Evolutionary conservation across 2,888 invertebrate genomes (phyloP).

Genomic region (Macrosoma leucophasiata): DNA sequence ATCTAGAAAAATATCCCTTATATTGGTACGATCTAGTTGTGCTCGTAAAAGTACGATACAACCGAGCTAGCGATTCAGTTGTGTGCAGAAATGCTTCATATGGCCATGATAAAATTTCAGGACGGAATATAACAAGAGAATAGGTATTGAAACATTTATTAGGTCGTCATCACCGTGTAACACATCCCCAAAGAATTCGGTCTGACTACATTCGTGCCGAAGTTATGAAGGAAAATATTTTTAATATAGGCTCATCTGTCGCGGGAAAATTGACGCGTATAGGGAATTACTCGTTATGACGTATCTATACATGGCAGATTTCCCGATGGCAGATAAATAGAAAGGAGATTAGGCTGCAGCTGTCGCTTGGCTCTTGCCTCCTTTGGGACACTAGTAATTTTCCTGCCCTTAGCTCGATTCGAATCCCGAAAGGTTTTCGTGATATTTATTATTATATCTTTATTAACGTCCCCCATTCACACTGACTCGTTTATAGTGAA

Average conservation of each 20-base stretch:
- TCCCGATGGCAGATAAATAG: conserved; percentile 68
- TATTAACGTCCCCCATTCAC: conserved; percentile 61
- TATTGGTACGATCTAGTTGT: conserved; percentile 5
- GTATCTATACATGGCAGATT: conserved; percentile 35
- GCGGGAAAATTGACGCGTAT: conserved; percentile 15
- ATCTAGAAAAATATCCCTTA: conserved; percentile 20
- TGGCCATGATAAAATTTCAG: no score
- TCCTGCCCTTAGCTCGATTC: conserved; percentile 72
- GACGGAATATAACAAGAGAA: no score
- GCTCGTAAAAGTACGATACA: no score
- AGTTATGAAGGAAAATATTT: no score
- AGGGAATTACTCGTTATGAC: conserved; percentile 27
- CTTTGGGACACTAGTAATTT: conserved; percentile 68
- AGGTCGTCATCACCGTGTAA: no score
- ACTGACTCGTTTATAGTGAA: conserved; percentile 55
- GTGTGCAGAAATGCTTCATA: no score
- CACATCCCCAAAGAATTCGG: no score
- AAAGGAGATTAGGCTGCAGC: conserved; percentile 66
- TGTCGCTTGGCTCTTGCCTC: conserved; percentile 56
- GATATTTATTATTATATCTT: conserved; percentile 74
- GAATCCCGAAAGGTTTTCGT: conserved; percentile 67
- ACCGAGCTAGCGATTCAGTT: no score
- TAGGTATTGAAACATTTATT: no score
- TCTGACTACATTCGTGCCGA: no score
- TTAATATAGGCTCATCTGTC: conserved; percentile 18